Evolutionary conservation across 2,888 invertebrate genomes (phyloP), one percentile per base, ranked within the genome.

Genomic region (Eurytoma adleriae): DNA sequence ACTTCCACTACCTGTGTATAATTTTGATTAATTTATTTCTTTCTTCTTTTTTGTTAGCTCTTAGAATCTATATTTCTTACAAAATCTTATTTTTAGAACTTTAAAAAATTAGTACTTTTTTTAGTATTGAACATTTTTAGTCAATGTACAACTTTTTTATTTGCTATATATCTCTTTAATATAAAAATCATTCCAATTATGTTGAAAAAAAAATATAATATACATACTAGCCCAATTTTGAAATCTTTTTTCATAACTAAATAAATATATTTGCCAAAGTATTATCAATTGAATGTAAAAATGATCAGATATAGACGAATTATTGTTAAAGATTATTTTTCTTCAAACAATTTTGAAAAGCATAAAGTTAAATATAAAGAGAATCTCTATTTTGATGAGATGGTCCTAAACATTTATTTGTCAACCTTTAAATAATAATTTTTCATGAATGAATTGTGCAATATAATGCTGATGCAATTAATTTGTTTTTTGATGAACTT

Each of bases 151-250:
- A 71, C 1, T 52, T 71, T 59, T 12, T 61, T 40, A 40, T 40
- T 10, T 10, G 10, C 40, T 40, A 40, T 40, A 40, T 40, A 10
- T 24, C 16, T 30, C 16, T 69, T 30, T 14, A 54, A 14, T 12
- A 73, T 78, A 18, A 78, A 50, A 73, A 79, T 67, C 75, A 79
- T 75, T 79, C 75, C 71, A 70, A 16, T 56, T 61, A 0, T 40
- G 18, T 3, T 54, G 24, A 73, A 62, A 66, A 54, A 24, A 67
- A 68, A 69, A 20, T 18, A 59, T 62, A 24, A 61, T 30, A 48
- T 7, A 52, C 59, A 68, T n/a, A 54, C 18, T 73, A 73, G 61
- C 61, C 52, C 64, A 69, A 70, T 70, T 75, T 69, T 76, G 54
- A 80, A 64, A 54, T 5, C 40, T 52, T 78, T 72, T 77, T 67